These are phyloP conservation scores for Molanna angustata DNA, from an alignment of 2,888 invertebrate genomes.

Conservation along the genomic window DNA sequence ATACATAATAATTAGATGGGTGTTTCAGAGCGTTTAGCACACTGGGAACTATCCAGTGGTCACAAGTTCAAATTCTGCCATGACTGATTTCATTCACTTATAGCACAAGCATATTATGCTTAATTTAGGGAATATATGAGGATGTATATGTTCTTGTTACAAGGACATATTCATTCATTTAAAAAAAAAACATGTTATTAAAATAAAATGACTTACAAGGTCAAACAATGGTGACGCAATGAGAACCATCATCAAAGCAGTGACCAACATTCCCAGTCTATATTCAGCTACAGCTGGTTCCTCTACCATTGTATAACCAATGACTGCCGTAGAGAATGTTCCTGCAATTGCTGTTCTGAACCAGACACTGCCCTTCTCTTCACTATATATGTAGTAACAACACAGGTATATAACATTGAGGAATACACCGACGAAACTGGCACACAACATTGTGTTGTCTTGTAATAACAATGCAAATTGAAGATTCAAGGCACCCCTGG, in stretches of 20 bases:
- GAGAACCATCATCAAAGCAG: slow-evolving; percentile 62
- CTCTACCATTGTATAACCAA: slow-evolving; percentile 67
- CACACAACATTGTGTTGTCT: slow-evolving; percentile 73
- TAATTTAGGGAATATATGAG: too few relatives aligned
- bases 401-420: slow-evolving; percentile 66
- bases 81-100: too few relatives aligned
- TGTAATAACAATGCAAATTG: slow-evolving; percentile 71
- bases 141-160: too few relatives aligned
- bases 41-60: too few relatives aligned
- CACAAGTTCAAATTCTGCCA: too few relatives aligned
- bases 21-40: too few relatives aligned
- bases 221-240: slow-evolving; percentile 70
- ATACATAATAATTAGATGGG: too few relatives aligned
- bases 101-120: too few relatives aligned
- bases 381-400: slow-evolving; percentile 65
- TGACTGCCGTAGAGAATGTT: slow-evolving; percentile 55
- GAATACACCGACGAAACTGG: slow-evolving; percentile 71
- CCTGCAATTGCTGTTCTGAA: slow-evolving; percentile 55
- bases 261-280: slow-evolving; percentile 69
- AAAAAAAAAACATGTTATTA: too few relatives aligned
- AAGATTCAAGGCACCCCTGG: slow-evolving; percentile 71
- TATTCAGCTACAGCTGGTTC: slow-evolving; percentile 62
- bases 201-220: slow-evolving; percentile 60
- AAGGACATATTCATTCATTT: too few relatives aligned
- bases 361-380: slow-evolving; percentile 54